Evolutionary conservation across 2,888 invertebrate species (phyloP), one percentile per base, ranked within the genome.

Genomic region (Eupithecia subfuscata): DNA sequence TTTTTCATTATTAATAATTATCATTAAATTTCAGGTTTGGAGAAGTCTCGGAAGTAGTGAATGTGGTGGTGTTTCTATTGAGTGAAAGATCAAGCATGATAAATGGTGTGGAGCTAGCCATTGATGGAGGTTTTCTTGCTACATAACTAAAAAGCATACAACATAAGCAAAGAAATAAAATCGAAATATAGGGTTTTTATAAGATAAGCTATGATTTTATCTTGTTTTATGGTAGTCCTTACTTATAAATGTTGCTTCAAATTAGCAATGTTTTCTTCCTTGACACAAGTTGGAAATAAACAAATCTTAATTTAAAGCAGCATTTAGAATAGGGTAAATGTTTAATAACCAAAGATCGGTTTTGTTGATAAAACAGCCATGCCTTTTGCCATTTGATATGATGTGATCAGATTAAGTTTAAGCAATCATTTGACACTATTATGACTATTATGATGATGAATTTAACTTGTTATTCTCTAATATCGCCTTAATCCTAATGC

Each of bases 1-100:
- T 30, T 65, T 9, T 37, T 4, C 37, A 9, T 37, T 22, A n/a
- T 43, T 22, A 22, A 3, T 16, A 22, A n/a, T n/a, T 34, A 45
- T 9, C 8, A 67, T 75, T 60, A 12, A 56, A 65, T 91, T 92
- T 80, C 87, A 95, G 95, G 80, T 96, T 97, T 92, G 95, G 96
- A 88, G 98, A 98, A 90, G 96, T 98, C 1, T 95, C 96, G 12
- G 98, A 99, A 87, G 98, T 98, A 7, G 97, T 97, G 1, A 96
- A 98, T 89, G 96, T 97, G 3, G 96, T 98, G 45, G 89, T 97
- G 48, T 99, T 96, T 90, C 95, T 99, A 69, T 92, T 99, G 56
- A 98, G 98, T 81, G 93, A 94, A 30, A 96, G 96, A 82, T 96
- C 98, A 6, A 96, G 96, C 74, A 98, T 98, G 96, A 97, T 98